Base-by-base conservation (phyloP, 2,797 vertebrate genomes). In the Centropyge bicolor region DNA sequence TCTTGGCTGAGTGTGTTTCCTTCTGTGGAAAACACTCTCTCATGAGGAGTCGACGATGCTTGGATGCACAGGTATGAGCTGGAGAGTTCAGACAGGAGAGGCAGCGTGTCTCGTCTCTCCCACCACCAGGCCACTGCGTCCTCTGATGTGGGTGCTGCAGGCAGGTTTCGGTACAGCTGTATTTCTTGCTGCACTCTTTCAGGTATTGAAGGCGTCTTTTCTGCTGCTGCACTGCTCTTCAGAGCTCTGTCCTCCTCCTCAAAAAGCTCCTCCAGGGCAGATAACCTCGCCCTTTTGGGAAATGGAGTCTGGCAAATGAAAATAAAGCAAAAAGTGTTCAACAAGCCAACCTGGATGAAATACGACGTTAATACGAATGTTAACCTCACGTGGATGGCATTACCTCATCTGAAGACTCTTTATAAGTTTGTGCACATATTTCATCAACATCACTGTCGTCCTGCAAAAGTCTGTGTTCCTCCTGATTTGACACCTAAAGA, bases 181-280 rank as follows among this genome's bases (percentile, higher is more conserved):
- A 75, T 66, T 51, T 81, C 79, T 17, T 36, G 38, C 55, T 66
- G 66, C 13, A 65, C 52, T 46, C 40, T 54, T 48, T 64, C 60
- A 48, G 40, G 27, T 22, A 31, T 8, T 4, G 72, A 62, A 9
- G n/a, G 4, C 1, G 19, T 70, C 7, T 36, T 60, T 13, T 70
- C 54, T 35, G 52, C 38, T 24, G 38, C 70, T 52, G 38, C 19
- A 0, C 22, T 13, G 40, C 45, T 71, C 54, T 71, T 65, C 40
- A 81, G 61, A 52, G 52, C 65, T 60, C 66, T 64, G 27, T 81
- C 78, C 60, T 81, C 72, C 43, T 69, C 78, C n/a, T 70, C 77
- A 40, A 80, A 80, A 19, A 79, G 77, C 64, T 80, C 57, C 63
- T 68, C 70, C 2, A 74, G 56, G 40, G 70, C 41, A 2, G 70